Base-by-base conservation (phyloP, 1,140 invertebrate species). In the Calycopis cecrops region DNA sequence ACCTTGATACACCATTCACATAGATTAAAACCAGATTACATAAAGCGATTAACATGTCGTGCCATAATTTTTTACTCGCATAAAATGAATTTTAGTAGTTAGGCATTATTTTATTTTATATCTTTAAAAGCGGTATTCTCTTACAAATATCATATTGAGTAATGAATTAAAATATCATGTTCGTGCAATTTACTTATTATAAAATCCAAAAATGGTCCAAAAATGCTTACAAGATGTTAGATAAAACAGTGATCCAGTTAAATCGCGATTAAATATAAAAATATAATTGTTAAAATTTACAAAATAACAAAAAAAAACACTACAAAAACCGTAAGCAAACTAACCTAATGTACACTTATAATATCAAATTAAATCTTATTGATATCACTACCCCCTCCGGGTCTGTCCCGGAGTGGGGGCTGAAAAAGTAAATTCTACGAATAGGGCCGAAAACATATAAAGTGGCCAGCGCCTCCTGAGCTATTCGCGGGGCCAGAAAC, bases 371-470 rank as follows among this genome's bases (percentile, higher is more conserved):
- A 76, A 79, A 75, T 62, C 65, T 70, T 73, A 69, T 72, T 72
- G 69, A 79, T 78, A 83, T 85, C 76, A 77, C 75, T 71, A 73
- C 62, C 69, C 69, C 57, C 57, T 55, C 64, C 66, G 60, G 35
- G 57, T 59, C 52, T 57, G 38, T 40, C 59, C 38, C 54, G 55
- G 62, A 58, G 65, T 59, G 55, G 57, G 61, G 71, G 79, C 63
- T 64, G 62, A 66, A 71, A 74, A 63, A 72, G 68, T 77, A 73
- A 76, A 78, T 79, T 71, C 71, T 79, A 77, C 67, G 66, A 76
- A 78, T 68, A 73, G 71, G 83, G 73, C 83, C 83, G 75, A 77
- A 85, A 87, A 87, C 83, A 87, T 87, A 87, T 86, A 81, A 71
- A 73, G 65, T 77, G 81, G 80, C 83, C 79, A 71, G 69, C 65